Conservation (phyloP, 2,888 invertebrate genomes). For the Atrina japonica region DNA sequence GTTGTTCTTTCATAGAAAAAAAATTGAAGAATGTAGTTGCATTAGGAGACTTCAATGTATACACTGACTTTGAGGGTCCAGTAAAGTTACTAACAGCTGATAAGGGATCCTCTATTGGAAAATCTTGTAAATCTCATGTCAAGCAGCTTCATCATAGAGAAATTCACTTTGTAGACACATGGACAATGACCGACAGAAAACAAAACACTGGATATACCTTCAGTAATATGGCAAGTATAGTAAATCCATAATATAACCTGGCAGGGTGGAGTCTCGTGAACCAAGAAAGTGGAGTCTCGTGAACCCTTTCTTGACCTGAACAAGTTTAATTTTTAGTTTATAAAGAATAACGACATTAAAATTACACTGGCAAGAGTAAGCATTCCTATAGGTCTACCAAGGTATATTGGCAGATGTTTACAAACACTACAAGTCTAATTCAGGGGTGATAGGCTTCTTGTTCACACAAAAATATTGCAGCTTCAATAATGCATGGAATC, state of each 20-base stretch:
- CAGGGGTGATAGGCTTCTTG: too few species aligned
- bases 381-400: too few species aligned
- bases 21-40: constrained; percentile 62
- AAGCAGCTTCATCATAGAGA: constrained; percentile 5
- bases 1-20: constrained; percentile 53
- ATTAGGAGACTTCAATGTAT: constrained; percentile 75
- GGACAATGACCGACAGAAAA: constrained; percentile 32
- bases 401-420: too few species aligned
- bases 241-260: background rate
- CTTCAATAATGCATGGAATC: too few species aligned
- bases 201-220: constrained; percentile 64
- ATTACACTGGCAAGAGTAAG: too few species aligned
- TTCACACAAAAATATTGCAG: too few species aligned
- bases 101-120: background rate
- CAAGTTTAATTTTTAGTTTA: background rate
- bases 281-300: too few species aligned
- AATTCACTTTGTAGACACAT: constrained; percentile 47
- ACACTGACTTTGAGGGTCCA: constrained; percentile 69
- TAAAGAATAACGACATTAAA: too few species aligned
- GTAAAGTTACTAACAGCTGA: constrained; percentile 54
- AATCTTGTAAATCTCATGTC: constrained; percentile 14
- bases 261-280: too few species aligned
- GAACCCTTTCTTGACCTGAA: too few species aligned
- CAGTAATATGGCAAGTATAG: constrained; percentile 73
- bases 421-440: too few species aligned